Evolutionary conservation across 2,113 vertebrate species (phyloP), one percentile per base, ranked within the genome.

Genomic region (Rhegmatorhina hoffmannsi): DNA sequence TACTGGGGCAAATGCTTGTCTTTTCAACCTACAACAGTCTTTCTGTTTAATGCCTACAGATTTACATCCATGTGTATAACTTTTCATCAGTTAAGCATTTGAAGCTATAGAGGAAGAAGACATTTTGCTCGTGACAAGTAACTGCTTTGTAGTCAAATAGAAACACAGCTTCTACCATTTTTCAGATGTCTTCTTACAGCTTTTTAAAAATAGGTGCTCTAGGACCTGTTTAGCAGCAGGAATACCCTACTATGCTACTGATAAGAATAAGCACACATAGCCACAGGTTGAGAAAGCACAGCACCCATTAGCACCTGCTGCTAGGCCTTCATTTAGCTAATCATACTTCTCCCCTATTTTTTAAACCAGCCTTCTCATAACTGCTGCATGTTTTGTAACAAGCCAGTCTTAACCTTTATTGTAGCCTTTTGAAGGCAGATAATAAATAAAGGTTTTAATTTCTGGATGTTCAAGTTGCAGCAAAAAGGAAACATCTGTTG

Each of bases 81-180:
- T 77, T 92, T 91, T 91, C 72, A 90, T 95, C 92, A 93, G 84
- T 89, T 88, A 86, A 80, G 34, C 86, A 87, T 89, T 87, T 96
- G 90, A 95, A 90, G 63, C 47, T 81, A 63, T 8, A 87, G 84
- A 91, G 79, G 63, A 92, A 95, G 89, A 93, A 4, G 49, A 82
- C 44, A 88, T 83, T 69, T 92, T 91, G 34, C 78, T 83, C 83
- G 53, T 92, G 94, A 93, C 36, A 90, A 72, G 79, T 34, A 92
- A 78, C 26, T 1, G 10, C 69, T 90, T 76, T 78, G 29, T 44
- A 79, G 85, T 80, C 80, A 94, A 91, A 80, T 1, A 92, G 50
- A 91, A 85, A 67, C 53, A 87, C 26, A 28, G 6, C 56, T 91
- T 94, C 84, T 31, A 77, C 47, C 58, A 91, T 56, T 69, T 80